Evolutionary conservation across 2,113 vertebrate genomes (phyloP), one percentile per base, ranked within the genome.

Genomic region (Mastomys natalensis): DNA sequence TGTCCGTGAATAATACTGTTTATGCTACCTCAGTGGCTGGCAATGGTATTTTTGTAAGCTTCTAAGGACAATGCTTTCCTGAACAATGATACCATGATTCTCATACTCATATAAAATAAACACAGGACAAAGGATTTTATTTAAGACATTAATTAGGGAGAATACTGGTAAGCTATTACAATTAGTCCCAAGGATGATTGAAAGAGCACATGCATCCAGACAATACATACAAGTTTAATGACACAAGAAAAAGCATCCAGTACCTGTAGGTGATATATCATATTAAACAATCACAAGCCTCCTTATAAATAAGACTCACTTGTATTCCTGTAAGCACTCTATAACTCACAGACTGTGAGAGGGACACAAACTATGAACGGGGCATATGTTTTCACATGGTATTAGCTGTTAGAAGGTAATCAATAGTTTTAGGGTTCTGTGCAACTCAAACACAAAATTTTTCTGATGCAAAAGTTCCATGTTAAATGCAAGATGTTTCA

Each of bases 1-100:
- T 91, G 82, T 73, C 43, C 87, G 68, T 78, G 62, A 95, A 74
- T 93, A 58, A 89, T 82, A 34, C 21, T 87, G 16, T 70, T 97
- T 89, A 40, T 5, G 58, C n/a, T 55, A 37, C 2, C 26, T 64
- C 37, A 58, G 34, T 85, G 64, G 64, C 72, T 96, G 64, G 64
- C 24, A 90, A 58, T 72, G 37, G 53, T 45, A 82, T 16, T 40
- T 66, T 88, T 77, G 78, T 70, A 77, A 55, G 5, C 81, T 70
- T 94, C 53, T 91, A 96, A 45, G 53, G 12, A 80, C 31, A 72
- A 78, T 81, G 62, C 34, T 77, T 73, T 74, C 21, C 66, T 90
- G 26, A 66, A 92, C 43, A 55, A 6, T 85, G 74, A 90, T 60
- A 53, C 40, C 45, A 88, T 87, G 43, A 89, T 34, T 92, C 24